Evolutionary conservation across 2,888 invertebrate species (phyloP), one percentile per base, ranked within the genome.

Genomic region (Auanema freiburgensis): DNA sequence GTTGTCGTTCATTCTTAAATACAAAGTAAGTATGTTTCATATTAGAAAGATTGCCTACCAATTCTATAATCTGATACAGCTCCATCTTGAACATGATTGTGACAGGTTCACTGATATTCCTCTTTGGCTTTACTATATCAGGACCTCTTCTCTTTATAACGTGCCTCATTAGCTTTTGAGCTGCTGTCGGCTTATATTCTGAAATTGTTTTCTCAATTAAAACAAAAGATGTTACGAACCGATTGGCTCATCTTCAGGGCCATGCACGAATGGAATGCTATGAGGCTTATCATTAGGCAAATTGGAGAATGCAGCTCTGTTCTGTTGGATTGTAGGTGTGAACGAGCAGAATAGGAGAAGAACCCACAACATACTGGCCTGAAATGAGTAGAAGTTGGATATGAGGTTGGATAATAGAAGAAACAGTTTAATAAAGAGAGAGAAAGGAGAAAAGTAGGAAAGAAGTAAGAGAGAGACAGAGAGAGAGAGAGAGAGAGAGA

Each of bases 51-150:
- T 33, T 2, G 14, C 59, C 33, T 23, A 69, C 69, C 57, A 69
- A 53, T 53, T 69, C 69, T 18, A 69, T 59, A 25, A 66, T 64
- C 57, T 69, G 69, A 52, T 69, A 69, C 11, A 69, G 53, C 18
- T 66, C 66, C 58, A 66, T 56, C n/a, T 64, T 63, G 53, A 64
- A 64, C 1, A 46, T 60, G 16, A 69, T 62, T 3, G 55, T 54
- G 14, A 69, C 69, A 11, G 67, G 59, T 16, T 57, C 41, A 10
- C 50, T 49, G 23, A 16, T 23, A 18, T 64, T 65, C n/a, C 57
- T 43, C 55, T 44, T 60, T 11, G 67, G 67, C 24, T 63, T 67
- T 42, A 67, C 61, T 10, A 57, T 64, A 24, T 67, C 59, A 6
- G 51, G 53, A 18, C 67, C 67, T 24, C 67, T 33, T 41, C 50